Percentiles rank a stretch among this genome's conserved stretches.
Conservation (phyloP, 2,888 invertebrate genomes). For the Hydropsyche betteni region DNA sequence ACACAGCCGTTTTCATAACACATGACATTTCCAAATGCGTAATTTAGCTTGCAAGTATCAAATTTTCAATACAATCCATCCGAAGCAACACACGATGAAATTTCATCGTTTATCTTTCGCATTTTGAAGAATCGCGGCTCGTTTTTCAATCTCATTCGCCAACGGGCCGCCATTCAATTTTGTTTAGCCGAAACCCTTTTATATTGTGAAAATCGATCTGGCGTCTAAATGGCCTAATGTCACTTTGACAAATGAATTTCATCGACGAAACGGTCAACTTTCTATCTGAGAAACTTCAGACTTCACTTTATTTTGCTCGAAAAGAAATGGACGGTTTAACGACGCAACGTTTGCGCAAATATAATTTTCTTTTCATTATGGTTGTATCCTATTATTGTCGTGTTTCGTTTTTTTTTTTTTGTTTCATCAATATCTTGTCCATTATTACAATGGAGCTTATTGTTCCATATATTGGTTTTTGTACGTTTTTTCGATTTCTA, state of each 20-base stretch:
- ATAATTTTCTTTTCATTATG: neutral
- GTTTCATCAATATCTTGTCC: neutral
- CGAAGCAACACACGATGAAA: too few relatives aligned
- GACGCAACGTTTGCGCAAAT: neutral
- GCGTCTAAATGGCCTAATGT: slow-evolving; percentile 11
- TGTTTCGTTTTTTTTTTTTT: neutral
- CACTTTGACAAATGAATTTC: slow-evolving; percentile 20
- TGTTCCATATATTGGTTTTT: too few relatives aligned
- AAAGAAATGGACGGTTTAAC: too few relatives aligned
- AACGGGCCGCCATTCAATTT: too few relatives aligned
- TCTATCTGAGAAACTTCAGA: neutral
- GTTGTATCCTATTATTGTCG: neutral
- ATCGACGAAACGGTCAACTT: slow-evolving; percentile 24
- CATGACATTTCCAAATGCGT: too few relatives aligned
- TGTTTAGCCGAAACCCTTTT: neutral
- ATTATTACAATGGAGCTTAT: too few relatives aligned
- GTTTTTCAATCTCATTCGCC: too few relatives aligned
- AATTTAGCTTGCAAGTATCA: too few relatives aligned
- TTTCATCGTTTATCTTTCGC: neutral
- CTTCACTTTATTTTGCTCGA: too few relatives aligned
- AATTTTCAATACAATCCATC: too few relatives aligned
- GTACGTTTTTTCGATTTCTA: too few relatives aligned
- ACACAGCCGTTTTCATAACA: too few relatives aligned
- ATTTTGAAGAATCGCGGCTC: neutral
- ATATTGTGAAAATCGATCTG: neutral